Conservation (phyloP, 2,797 vertebrate species). For the Chromobotia macracanthus region DNA sequence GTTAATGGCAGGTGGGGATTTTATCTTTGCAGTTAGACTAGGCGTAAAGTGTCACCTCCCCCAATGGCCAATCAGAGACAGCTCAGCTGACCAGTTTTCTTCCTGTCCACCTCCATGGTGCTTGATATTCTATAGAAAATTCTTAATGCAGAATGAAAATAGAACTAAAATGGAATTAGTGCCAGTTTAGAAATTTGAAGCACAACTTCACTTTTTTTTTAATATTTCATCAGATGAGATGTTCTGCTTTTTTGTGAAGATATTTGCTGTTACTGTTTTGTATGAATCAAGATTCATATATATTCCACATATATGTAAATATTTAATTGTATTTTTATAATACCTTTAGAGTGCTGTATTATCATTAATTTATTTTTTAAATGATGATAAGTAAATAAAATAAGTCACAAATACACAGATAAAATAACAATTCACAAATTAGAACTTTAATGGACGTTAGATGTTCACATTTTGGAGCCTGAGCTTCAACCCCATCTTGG, state of each 20-base stretch:
- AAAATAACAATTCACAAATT: not conserved
- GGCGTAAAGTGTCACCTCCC: slow-evolving; percentile 83
- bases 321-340: too few species aligned
- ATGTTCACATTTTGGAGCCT: slow-evolving; percentile 13
- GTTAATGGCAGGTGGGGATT: slow-evolving; percentile 82
- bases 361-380: too few species aligned
- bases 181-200: slow-evolving; percentile 33
- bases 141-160: slow-evolving; percentile 47
- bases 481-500: not conserved
- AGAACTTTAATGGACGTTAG: not conserved
- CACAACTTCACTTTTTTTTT: not conserved
- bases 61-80: slow-evolving; percentile 74
- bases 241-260: too few species aligned
- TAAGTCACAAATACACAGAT: not conserved
- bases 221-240: not conserved
- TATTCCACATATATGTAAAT: too few species aligned
- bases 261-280: too few species aligned
- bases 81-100: slow-evolving; percentile 45
- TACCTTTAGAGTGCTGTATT: too few species aligned
- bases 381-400: too few species aligned
- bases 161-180: slow-evolving; percentile 32
- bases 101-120: slow-evolving; percentile 59
- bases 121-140: slow-evolving; percentile 44
- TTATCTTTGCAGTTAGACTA: slow-evolving; percentile 81
- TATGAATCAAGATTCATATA: too few species aligned